Conservation (phyloP, 1,140 invertebrate genomes). For the Euwallacea similis region DNA sequence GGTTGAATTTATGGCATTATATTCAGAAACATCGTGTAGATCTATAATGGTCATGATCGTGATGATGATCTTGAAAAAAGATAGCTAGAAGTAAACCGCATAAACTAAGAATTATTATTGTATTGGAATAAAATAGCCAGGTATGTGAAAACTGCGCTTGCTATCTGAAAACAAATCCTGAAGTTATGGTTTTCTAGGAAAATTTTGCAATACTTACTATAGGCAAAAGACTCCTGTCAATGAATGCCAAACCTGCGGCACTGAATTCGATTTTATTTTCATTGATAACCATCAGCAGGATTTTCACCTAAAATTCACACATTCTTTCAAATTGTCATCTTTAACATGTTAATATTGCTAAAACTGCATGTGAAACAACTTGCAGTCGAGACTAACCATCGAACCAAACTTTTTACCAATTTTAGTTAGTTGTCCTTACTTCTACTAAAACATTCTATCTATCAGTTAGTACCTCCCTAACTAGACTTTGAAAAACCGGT, state of each 20-base stretch:
- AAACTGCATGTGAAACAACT: no score
- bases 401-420: no score
- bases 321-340: background rate
- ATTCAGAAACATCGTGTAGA: no score
- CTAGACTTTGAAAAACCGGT: no score
- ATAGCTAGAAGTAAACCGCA: no score
- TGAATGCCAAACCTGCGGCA: constrained; percentile 5
- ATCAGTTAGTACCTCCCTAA: no score
- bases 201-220: constrained; percentile 13
- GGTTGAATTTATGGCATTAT: no score
- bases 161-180: constrained; percentile 6
- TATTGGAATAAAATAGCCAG: constrained; percentile 23
- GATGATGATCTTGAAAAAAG: no score
- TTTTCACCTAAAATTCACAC: constrained; percentile 14
- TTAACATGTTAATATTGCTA: constrained; percentile 4
- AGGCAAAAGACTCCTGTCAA: constrained; percentile 17
- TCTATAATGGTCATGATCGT: no score
- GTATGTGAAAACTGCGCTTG: constrained; percentile 21
- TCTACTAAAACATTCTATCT: no score
- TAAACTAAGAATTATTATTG: constrained; percentile 1
- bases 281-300: background rate
- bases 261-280: constrained; percentile 28
- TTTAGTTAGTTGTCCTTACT: no score
- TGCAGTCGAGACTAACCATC: no score
- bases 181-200: background rate